Evolutionary conservation across 2,888 invertebrate genomes (phyloP), one percentile per base, ranked within the genome.

Genomic region (Pseudoips prasinana): DNA sequence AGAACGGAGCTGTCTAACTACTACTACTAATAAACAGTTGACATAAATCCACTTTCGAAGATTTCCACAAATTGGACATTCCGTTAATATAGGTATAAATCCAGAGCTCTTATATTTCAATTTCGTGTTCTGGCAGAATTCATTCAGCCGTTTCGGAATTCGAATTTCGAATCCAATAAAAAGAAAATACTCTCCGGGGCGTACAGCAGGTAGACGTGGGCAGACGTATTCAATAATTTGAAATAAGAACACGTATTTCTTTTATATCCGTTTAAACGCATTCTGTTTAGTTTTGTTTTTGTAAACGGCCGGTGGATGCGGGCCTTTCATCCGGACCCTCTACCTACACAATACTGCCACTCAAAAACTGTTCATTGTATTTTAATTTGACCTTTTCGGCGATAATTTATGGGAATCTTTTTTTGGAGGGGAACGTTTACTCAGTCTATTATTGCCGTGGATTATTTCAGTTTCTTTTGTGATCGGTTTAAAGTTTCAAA

Each of bases 331-430:
- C 79, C 81, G 77, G 71, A 70, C 74, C 73, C 75, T 73, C 76
- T 72, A 79, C 75, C 76, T 72, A 79, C 75, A 87, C 85, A 87
- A 87, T 88, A 79, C 83, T 86, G 83, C 85, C 86, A 87, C 88
- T 88, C 85, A 87, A 87, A 88, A 87, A 88, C 81, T 81, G 71
- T 79, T 87, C 87, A 87, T 88, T 88, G 88, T 88, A 88, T 88
- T 88, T 86, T 88, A 88, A 88, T 88, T 87, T 87, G 88, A 88
- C 87, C 87, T 88, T 87, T 88, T 86, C 80, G 82, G 84, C 71
- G 86, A 86, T 88, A 87, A 88, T 88, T 88, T 87, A 88, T 88
- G 84, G 73, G 83, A 82, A 77, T 72, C 64, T 74, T 79, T 76
- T 80, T 65, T 82, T 73, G 48, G 62, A 71, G 68, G 78, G 76